Evolutionary conservation across 92 coral and sea anemone genomes (phyloP).

Genomic region (Anthopleura xanthogrammica): DNA sequence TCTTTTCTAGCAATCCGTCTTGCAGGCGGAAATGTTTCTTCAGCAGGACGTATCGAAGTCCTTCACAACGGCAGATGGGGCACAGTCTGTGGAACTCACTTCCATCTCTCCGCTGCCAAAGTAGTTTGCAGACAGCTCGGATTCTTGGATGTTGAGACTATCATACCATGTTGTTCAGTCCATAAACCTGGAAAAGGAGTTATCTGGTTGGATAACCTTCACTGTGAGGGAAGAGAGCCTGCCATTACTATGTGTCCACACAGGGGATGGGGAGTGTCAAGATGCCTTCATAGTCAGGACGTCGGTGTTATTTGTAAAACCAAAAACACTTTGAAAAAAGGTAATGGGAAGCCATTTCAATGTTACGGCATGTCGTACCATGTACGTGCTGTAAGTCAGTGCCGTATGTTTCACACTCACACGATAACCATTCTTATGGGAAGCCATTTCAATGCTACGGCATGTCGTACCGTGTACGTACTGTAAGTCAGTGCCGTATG

Average conservation of each 20-base stretch:
- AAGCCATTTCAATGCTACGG: no score
- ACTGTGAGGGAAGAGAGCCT: constrained; percentile 53
- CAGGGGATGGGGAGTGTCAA: constrained; percentile 57
- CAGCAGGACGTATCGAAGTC: constrained; percentile 64
- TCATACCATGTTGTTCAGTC: constrained; percentile 52
- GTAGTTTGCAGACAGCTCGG: constrained; percentile 56
- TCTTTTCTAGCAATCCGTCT: constrained; percentile 36
- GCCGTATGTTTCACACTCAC: no score
- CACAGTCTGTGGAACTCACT: constrained; percentile 49
- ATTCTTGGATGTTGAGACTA: constrained; percentile 47
- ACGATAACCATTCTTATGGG: no score
- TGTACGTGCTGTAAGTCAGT: no score
- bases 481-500: no score
- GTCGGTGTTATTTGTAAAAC: constrained; percentile 55
- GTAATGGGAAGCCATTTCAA: constrained; percentile 2
- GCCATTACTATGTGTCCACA: constrained; percentile 55
- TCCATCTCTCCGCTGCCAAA: constrained; percentile 42
- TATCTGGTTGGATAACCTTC: constrained; percentile 57
- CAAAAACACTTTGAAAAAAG: constrained; percentile 28
- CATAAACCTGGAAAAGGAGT: constrained; percentile 48
- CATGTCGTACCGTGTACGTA: no score
- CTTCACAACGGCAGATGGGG: constrained; percentile 53
- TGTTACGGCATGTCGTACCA: no score
- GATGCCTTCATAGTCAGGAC: constrained; percentile 42
- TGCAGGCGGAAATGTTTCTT: constrained; percentile 24